phyloP scores from a whole-genome alignment of 1,140 invertebrate genomes.

The Sitobion miscanthi region DNA sequence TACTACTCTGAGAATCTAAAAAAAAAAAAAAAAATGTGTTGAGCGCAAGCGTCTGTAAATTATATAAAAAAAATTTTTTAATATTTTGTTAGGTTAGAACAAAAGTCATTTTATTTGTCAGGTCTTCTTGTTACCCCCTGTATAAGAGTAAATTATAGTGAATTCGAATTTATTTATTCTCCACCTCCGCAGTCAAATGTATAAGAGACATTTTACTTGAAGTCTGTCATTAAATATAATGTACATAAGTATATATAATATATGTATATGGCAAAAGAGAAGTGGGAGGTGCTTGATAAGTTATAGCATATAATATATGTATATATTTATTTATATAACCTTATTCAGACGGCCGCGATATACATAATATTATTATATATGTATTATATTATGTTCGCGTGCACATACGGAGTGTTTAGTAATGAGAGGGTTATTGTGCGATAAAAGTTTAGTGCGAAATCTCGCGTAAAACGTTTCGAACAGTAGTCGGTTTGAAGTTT shows the following conservation, averaged over 20 bases:
- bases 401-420: background rate
- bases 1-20: too few relatives aligned
- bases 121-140: too few relatives aligned
- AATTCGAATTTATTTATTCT: background rate
- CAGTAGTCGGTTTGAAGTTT: conserved; percentile 1
- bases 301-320: background rate
- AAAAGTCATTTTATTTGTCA: too few relatives aligned
- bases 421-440: conserved; percentile 17
- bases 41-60: too few relatives aligned
- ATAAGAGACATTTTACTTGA: background rate
- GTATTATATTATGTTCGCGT: background rate
- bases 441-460: background rate
- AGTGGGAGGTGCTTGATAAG: background rate
- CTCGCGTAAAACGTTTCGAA: background rate
- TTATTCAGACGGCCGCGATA: background rate
- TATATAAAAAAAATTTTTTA: too few relatives aligned
- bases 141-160: background rate
- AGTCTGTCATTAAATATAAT: background rate
- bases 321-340: background rate
- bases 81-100: too few relatives aligned
- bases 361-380: background rate
- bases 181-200: background rate
- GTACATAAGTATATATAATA: background rate
- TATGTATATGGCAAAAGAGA: background rate
- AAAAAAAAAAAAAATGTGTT: too few relatives aligned